Evolutionary conservation across 35 echinoderm and acorn worm species (phyloP).

Genomic region (Hemicentrotus pulcherrimus): DNA sequence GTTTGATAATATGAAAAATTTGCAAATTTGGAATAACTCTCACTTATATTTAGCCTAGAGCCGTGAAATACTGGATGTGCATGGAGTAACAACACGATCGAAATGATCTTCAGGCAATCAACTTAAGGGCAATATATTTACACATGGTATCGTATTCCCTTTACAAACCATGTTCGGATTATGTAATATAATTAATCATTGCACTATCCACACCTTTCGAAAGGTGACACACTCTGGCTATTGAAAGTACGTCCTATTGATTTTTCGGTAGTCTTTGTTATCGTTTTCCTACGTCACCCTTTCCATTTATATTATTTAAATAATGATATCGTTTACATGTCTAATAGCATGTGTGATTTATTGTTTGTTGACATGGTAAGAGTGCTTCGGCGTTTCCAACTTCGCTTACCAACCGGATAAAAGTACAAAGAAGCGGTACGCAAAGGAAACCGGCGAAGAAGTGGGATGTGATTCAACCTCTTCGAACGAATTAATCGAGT

Average conservation of each 20-base stretch:
- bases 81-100: too few species aligned
- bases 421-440: not conserved
- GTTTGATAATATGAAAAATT: too few species aligned
- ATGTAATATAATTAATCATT: too few species aligned
- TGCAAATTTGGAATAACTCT: too few species aligned
- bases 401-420: not conserved
- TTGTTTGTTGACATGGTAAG: not conserved
- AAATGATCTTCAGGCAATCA: too few species aligned
- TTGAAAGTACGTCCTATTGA: not conserved
- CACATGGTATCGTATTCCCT: too few species aligned
- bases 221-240: not conserved
- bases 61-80: not conserved
- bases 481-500: not conserved
- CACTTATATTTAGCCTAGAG: too few species aligned
- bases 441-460: not conserved
- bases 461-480: not conserved
- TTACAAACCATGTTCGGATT: too few species aligned
- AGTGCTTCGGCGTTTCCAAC: slow-evolving; percentile 38
- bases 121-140: too few species aligned
- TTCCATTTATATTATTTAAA: not conserved
- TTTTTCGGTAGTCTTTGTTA: not conserved
- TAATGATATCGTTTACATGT: not conserved
- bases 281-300: not conserved
- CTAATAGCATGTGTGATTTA: not conserved
- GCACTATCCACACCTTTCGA: too few species aligned